Evolutionary conservation across 2,888 invertebrate genomes (phyloP).

Genomic region (Eupeodes latifasciatus): DNA sequence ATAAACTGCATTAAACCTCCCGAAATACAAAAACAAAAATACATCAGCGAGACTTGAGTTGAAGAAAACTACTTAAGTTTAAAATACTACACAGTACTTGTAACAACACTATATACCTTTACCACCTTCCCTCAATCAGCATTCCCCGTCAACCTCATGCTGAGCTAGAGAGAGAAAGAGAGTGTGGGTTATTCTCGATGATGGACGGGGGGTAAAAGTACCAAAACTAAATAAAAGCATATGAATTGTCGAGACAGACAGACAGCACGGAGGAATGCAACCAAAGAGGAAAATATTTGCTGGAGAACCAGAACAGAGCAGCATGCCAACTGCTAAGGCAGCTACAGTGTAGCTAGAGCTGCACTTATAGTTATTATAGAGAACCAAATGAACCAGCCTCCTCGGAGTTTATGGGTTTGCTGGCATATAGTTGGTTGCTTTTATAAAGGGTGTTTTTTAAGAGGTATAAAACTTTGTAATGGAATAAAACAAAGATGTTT

Average conservation of each 20-base stretch:
- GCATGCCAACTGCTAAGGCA: conserved; percentile 7
- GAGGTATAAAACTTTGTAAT: background rate
- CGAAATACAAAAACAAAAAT: conserved; percentile 27
- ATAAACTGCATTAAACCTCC: background rate
- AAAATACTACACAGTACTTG: conserved; percentile 61
- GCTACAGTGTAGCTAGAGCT: conserved; percentile 2
- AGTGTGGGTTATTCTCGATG: background rate
- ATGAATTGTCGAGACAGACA: conserved; percentile 58
- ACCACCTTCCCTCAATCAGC: conserved; percentile 5
- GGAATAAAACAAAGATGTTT: too few relatives aligned
- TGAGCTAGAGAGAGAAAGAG: conserved; percentile 31
- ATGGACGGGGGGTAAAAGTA: conserved; percentile 13
- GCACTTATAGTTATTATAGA: background rate
- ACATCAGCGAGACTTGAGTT: conserved; percentile 26
- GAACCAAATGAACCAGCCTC: conserved; percentile 15
- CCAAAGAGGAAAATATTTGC: conserved; percentile 30
- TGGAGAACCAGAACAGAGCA: conserved; percentile 20
- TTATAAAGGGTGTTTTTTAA: too few relatives aligned
- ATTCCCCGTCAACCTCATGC: conserved; percentile 51
- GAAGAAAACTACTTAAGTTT: conserved; percentile 56
- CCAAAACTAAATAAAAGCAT: conserved; percentile 38
- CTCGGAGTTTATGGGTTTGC: conserved; percentile 38
- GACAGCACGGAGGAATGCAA: conserved; percentile 62
- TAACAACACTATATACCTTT: background rate
- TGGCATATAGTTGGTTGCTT: background rate